phyloP scores from a whole-genome alignment of 2,797 vertebrate genomes.

The Syngnathus rostellatus region DNA sequence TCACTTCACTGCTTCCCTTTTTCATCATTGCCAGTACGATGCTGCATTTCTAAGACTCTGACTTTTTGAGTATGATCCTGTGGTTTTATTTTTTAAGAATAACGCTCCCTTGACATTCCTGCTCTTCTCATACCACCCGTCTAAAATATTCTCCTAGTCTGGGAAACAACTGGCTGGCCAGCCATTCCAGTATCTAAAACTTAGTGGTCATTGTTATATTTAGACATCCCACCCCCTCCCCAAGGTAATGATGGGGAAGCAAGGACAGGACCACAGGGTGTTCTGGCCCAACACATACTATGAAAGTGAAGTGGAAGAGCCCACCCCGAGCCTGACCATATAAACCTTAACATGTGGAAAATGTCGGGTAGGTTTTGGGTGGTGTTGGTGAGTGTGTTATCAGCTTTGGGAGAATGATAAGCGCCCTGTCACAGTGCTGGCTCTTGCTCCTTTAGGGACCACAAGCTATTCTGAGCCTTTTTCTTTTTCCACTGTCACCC shows the following conservation, averaged over 20 bases:
- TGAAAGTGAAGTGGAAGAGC: slow-evolving; percentile 13
- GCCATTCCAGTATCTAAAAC: slow-evolving; percentile 22
- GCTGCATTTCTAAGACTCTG: slow-evolving; percentile 47
- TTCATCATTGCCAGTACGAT: slow-evolving; percentile 21
- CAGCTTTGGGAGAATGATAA: slow-evolving; percentile 31
- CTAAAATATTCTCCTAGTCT: slow-evolving; percentile 37
- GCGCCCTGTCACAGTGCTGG: slow-evolving; percentile 23
- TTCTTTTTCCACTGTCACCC: slow-evolving; percentile 35
- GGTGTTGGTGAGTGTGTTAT: slow-evolving; percentile 17
- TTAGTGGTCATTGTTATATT: slow-evolving; percentile 50
- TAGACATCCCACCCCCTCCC: slow-evolving; percentile 25
- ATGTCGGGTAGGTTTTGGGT: slow-evolving; percentile 5
- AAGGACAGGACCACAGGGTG: slow-evolving; percentile 12
- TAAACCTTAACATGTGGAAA: slow-evolving; percentile 19
- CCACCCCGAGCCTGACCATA: slow-evolving; percentile 28
- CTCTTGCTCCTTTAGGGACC: slow-evolving; percentile 25
- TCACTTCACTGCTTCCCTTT: background rate
- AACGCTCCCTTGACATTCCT: slow-evolving; percentile 55
- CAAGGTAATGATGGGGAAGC: slow-evolving; percentile 21
- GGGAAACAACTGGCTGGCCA: slow-evolving; percentile 32
- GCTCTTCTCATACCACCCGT: slow-evolving; percentile 40
- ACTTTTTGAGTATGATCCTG: slow-evolving; percentile 43
- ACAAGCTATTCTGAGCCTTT: slow-evolving; percentile 48
- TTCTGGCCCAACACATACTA: slow-evolving; percentile 30
- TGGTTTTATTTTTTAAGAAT: slow-evolving; percentile 51